A percentile compares a stretch with the other conserved stretches of the same genome.
Conservation (phyloP, 2,113 vertebrate species). For the Cochlearius cochlearius region DNA sequence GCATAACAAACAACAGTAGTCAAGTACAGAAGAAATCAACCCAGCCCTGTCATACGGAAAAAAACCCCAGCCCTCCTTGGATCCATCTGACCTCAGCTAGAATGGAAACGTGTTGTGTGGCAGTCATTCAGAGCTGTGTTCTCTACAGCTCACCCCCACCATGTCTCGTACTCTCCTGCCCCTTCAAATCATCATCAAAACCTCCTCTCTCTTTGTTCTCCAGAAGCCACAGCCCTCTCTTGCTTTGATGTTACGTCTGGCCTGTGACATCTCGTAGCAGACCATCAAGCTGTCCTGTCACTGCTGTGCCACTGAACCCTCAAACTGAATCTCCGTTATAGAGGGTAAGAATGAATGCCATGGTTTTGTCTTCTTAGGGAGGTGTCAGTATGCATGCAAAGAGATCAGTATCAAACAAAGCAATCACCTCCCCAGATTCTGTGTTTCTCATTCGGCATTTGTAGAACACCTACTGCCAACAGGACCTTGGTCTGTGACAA, state of each 20-base stretch:
- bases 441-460: not conserved
- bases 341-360: not conserved
- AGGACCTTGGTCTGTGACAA: not conserved
- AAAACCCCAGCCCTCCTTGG: not conserved
- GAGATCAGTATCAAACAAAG: not conserved
- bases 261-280: not conserved
- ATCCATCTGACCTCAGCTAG: not conserved
- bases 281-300: not conserved
- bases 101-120: not conserved
- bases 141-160: not conserved
- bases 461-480: not conserved
- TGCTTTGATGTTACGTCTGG: not conserved
- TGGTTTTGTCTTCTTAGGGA: not conserved
- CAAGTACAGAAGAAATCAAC: not conserved
- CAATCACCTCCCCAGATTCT: fast-evolving
- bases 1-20: not conserved
- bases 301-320: not conserved
- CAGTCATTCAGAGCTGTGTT: not conserved
- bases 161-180: not conserved
- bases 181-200: not conserved
- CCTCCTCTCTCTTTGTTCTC: not conserved
- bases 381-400: not conserved
- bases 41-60: not conserved
- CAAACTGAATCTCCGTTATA: not conserved
- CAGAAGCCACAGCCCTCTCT: not conserved